phyloP scores from a whole-genome alignment of 2,113 vertebrate species.

The Canis aureus region DNA sequence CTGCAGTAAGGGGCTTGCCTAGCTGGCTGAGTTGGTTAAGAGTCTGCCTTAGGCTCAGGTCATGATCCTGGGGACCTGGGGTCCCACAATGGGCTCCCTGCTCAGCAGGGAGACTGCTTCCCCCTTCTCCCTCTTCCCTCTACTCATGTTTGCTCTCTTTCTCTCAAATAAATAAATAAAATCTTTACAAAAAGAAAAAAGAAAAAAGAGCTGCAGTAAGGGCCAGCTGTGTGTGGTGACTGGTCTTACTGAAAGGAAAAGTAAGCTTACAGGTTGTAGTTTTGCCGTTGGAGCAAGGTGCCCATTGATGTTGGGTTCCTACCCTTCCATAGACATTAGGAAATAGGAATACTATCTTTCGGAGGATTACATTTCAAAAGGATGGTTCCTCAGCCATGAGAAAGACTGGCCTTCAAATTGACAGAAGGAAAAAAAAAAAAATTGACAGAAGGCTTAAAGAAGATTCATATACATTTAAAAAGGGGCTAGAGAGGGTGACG shows the following conservation, averaged over 20 bases:
- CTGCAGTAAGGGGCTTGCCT: background rate
- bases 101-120: no score
- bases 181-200: background rate
- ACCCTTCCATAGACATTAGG: background rate
- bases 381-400: background rate
- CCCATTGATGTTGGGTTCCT: background rate
- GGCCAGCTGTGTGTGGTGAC: background rate
- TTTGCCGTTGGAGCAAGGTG: background rate
- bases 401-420: background rate
- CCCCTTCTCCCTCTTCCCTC: no score
- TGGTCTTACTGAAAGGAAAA: constrained; percentile 3
- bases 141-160: no score
- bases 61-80: background rate
- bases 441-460: background rate
- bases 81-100: no score
- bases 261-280: background rate
- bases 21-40: background rate
- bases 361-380: constrained; percentile 2
- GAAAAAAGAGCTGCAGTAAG: background rate
- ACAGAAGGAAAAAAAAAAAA: background rate
- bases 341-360: background rate
- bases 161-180: background rate
- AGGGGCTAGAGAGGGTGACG: background rate
- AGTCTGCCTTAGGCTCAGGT: background rate
- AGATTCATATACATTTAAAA: constrained; percentile 29